A percentile compares a stretch with the other conserved stretches of the same genome.
Conservation (phyloP, 2,888 invertebrate genomes). For the Apotomis turbidana region DNA sequence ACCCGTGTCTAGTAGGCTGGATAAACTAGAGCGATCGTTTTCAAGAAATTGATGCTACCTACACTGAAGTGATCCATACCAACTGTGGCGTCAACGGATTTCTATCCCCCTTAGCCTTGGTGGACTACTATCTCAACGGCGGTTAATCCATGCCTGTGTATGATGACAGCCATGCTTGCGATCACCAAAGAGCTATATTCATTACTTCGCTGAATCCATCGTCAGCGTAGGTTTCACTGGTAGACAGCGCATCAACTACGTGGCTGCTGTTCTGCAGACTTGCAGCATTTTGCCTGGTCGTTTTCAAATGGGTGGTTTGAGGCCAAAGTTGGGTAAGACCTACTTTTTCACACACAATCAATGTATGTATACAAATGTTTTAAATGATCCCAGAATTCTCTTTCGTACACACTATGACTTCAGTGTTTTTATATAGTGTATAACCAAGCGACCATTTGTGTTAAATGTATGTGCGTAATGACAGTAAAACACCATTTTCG, state of each 20-base stretch:
- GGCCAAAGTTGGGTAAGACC: constrained; percentile 64
- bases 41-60: constrained; percentile 57
- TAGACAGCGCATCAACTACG: constrained; percentile 60
- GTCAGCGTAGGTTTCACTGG: constrained; percentile 62
- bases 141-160: constrained; percentile 71
- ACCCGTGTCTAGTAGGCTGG: constrained; percentile 68
- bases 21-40: constrained; percentile 62
- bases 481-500: constrained; percentile 30
- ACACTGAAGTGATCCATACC: constrained; percentile 71
- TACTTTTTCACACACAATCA: not conserved
- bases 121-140: constrained; percentile 70
- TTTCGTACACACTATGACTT: too few species aligned
- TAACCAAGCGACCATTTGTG: too few species aligned
- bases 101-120: constrained; percentile 58
- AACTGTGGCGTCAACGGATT: constrained; percentile 66
- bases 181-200: constrained; percentile 59
- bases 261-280: constrained; percentile 57
- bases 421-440: too few species aligned
- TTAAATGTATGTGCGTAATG: not conserved
- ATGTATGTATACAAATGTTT: too few species aligned
- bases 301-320: constrained; percentile 65
- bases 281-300: constrained; percentile 58
- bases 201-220: constrained; percentile 67
- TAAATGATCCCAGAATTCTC: too few species aligned
- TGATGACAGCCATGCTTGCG: constrained; percentile 60